Evolutionary conservation across 2,113 vertebrate genomes (phyloP).

Genomic region (Lonchura striata): DNA sequence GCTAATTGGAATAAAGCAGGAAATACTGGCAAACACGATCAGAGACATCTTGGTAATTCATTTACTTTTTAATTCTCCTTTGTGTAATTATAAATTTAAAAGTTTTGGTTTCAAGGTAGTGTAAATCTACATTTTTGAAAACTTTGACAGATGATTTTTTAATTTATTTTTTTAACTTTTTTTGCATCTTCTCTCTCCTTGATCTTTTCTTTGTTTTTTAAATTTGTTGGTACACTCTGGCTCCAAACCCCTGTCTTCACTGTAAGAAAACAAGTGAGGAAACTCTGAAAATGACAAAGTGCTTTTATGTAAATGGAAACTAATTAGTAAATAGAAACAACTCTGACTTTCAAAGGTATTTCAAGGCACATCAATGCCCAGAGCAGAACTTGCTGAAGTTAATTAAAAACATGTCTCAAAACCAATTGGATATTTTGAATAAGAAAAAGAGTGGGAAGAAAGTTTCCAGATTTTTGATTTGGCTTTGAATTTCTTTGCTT

Average conservation of each 20-base stretch:
- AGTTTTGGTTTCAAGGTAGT: background rate
- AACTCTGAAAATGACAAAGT: background rate
- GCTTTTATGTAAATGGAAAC: background rate
- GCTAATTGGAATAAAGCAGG: background rate
- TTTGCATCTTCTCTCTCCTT: background rate
- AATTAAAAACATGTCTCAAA: background rate
- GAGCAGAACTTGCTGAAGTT: background rate
- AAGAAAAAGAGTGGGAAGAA: background rate
- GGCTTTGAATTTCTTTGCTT: background rate
- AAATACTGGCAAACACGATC: background rate
- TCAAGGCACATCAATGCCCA: background rate
- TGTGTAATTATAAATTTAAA: background rate
- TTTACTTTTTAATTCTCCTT: background rate
- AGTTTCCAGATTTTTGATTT: background rate
- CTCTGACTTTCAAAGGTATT: background rate
- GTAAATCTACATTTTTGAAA: background rate
- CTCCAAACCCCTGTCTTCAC: background rate
- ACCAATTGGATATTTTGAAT: background rate
- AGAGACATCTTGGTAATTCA: background rate
- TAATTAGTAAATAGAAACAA: background rate
- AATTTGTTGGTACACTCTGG: background rate
- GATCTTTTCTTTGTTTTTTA: background rate
- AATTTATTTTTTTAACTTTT: background rate
- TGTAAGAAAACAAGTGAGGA: background rate
- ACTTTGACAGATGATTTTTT: background rate